Percentiles rank a stretch among this genome's conserved stretches.
phyloP scores from a whole-genome alignment of 2,888 invertebrate species.

The Seira musarum region DNA sequence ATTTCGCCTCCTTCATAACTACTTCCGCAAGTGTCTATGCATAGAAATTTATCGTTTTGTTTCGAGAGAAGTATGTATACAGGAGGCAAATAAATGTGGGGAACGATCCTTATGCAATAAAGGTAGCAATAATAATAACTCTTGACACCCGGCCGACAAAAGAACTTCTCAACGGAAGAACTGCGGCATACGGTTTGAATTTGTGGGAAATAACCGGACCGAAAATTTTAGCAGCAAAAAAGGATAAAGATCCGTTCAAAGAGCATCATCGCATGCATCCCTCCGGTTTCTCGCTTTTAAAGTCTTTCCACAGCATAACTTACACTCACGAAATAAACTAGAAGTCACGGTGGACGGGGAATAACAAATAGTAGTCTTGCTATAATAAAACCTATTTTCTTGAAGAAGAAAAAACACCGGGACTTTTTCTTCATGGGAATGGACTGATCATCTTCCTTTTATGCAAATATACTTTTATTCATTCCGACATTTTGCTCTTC shows the following conservation, averaged over 20 bases:
- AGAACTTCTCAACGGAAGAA: neutral
- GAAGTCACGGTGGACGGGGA: conserved; percentile 23
- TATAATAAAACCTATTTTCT: conserved; percentile 55
- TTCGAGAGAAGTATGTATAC: neutral
- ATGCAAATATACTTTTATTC: neutral
- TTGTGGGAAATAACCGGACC: neutral
- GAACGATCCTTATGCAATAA: conserved; percentile 7
- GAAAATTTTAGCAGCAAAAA: conserved; percentile 1
- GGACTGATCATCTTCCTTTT: neutral
- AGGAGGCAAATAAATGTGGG: neutral
- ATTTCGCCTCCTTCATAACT: too few species aligned
- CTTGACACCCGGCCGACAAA: conserved; percentile 32
- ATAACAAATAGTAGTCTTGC: conserved; percentile 45
- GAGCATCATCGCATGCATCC: neutral
- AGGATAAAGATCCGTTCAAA: conserved; percentile 17
- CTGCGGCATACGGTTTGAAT: neutral
- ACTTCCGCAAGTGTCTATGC: conserved; percentile 26
- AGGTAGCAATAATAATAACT: conserved; percentile 35
- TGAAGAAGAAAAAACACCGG: conserved; percentile 32
- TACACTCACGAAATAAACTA: neutral
- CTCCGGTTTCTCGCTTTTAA: conserved; percentile 11
- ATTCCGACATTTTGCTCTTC: neutral
- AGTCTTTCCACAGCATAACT: conserved; percentile 11
- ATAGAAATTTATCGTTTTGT: conserved; percentile 19
- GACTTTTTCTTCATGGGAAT: conserved; percentile 12